phyloP scores from a whole-genome alignment of 2,797 vertebrate genomes.

The Spinus olivaceus region DNA sequence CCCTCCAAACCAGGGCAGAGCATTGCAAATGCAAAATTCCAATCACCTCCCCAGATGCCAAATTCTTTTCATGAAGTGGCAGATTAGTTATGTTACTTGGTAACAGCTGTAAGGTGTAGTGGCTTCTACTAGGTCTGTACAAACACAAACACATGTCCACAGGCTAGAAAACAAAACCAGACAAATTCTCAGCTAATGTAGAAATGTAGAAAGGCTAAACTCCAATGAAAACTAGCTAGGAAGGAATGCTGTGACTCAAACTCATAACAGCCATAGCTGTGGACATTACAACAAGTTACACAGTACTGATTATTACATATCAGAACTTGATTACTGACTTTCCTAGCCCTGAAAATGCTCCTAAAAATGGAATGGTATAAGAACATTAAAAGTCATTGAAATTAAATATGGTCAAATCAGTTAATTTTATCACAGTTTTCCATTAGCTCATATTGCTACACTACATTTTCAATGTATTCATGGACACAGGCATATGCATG shows the following conservation, averaged over 20 bases:
- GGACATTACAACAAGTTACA: neutral
- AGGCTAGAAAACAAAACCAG: neutral
- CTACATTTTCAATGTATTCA: neutral
- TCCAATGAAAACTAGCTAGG: neutral
- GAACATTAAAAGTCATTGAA: neutral
- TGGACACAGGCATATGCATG: rapidly evolving
- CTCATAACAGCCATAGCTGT: neutral
- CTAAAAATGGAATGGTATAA: neutral
- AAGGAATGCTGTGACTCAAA: neutral
- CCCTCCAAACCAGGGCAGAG: neutral
- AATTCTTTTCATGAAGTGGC: neutral
- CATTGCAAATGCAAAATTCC: neutral
- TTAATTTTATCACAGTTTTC: neutral
- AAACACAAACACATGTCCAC: neutral
- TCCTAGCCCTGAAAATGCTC: neutral
- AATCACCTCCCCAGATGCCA: neutral
- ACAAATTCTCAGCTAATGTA: neutral
- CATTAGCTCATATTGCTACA: neutral
- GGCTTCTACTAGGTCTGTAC: neutral
- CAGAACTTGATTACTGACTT: neutral
- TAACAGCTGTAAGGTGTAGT: neutral
- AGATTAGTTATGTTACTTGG: neutral
- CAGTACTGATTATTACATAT: neutral
- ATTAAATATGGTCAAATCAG: neutral
- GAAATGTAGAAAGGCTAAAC: neutral